Evolutionary conservation across 1,140 invertebrate species (phyloP), one percentile per base, ranked within the genome.

Genomic region (Manduca sexta): DNA sequence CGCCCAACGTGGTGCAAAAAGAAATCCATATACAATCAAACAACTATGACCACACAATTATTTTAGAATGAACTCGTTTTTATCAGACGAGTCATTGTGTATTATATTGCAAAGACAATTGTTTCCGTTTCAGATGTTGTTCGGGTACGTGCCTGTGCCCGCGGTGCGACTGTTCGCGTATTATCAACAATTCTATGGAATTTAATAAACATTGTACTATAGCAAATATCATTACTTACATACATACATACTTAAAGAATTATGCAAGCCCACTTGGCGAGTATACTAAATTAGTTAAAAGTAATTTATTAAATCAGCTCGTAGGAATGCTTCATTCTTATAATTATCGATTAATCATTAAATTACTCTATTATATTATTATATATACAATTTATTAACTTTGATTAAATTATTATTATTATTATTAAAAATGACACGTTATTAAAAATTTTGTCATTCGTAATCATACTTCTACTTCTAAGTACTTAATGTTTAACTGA

Each of bases 291-390:
- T 84, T 85, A 87, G 84, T 86, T 86, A 86, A 84, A 76, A 76
- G 77, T 81, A 84, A 86, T 85, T 85, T 85, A 86, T 81, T 77
- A 76, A 71, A 80, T 76, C 82, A 82, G 76, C 81, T 74, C 78
- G 83, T 87, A 87, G 86, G 72, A 81, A 86, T 80, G 86, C 86
- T 87, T 87, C 86, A 86, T 87, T 86, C 77, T 86, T 86, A 87
- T 87, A 83, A 87, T 87, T 86, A 87, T 78, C 71, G 72, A 83
- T 86, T 86, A 87, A 86, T 86, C 83, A 84, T 86, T 87, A 84
- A 86, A 87, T 84, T 86, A 87, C 73, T 86, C 84, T 86, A 87
- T 84, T 86, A 85, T 82, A 84, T 84, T 79, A 84, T 84, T 82
- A 84, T 81, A 81, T 76, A 84, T 87, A 86, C 81, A 84, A 84